Evolutionary conservation across 1,140 invertebrate species (phyloP), one percentile per base, ranked within the genome.

Genomic region (Anastrepha ludens): DNA sequence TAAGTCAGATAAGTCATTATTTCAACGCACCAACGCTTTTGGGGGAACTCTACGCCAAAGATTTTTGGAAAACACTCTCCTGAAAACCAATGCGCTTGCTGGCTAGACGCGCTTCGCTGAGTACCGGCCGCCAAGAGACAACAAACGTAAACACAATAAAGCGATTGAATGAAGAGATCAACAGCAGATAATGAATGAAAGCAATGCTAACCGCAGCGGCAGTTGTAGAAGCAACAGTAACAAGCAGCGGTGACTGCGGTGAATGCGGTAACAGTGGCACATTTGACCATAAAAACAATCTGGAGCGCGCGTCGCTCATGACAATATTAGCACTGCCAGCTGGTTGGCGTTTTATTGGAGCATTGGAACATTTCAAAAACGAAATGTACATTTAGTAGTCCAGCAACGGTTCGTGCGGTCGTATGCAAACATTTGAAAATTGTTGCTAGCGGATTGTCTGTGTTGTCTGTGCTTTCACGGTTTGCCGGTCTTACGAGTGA

Each of bases 381-480:
- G 29, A 81, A 81, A 58, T 81, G 8, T 55, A 55, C 44, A 81
- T 55, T 81, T 81, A 81, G 74, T 81, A 81, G 55, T 55, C 6
- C 17, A 55, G 47, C 74, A 9, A 20, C 74, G 47, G 15, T 20
- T 81, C 9, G n/a, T 47, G 47, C 11, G 74, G 9, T 3, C 74
- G 74, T 81, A 29, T 17, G 74, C 11, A 13, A 55, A 41, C 44
- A 17, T 81, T 81, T 55, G 1, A 1, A 20, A 6, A 29, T 50
- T 74, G 29, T 74, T 67, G 65, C 44, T 50, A 47, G 70, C 70
- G 70, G 44, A n/a, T 17, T n/a, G 70, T 47, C 17, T 47, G 44
- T 29, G 29, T 29, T 29, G 29, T 62, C n/a, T 15, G 15, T 2
- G 47, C 15, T 44, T 74, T 74, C 15, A 47, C n/a, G 9, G 17